phyloP scores from a whole-genome alignment of 2,113 vertebrate genomes.

The Ailuropoda melanoleuca region DNA sequence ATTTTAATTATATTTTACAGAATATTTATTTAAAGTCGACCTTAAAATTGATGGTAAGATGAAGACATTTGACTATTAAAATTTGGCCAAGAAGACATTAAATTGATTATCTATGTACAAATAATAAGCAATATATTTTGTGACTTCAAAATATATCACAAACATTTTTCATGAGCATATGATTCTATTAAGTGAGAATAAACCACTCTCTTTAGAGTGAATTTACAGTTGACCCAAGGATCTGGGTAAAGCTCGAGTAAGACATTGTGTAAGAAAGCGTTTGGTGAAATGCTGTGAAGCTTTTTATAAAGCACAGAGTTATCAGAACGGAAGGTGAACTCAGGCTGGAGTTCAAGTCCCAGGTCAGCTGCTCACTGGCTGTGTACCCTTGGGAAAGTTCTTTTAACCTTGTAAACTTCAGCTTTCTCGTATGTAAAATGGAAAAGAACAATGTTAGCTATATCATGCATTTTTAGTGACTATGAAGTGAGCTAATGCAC shows the following conservation, averaged over 20 bases:
- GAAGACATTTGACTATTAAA: background rate
- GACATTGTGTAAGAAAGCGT: background rate
- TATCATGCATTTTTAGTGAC: background rate
- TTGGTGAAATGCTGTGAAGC: background rate
- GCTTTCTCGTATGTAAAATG: background rate
- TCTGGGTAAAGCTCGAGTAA: background rate
- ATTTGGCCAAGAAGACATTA: background rate
- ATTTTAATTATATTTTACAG: background rate
- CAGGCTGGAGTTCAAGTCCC: background rate
- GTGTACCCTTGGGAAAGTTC: background rate
- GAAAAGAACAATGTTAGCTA: background rate
- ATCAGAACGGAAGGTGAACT: background rate
- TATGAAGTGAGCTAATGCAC: background rate
- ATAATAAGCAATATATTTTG: background rate
- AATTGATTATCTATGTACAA: background rate
- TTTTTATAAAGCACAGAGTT: background rate
- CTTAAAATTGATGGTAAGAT: background rate
- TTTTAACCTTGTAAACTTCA: background rate
- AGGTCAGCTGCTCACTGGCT: background rate
- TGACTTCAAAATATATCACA: background rate
- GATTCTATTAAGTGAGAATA: constrained; percentile 27
- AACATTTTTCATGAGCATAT: background rate
- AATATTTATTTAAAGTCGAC: background rate
- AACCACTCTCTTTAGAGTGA: background rate
- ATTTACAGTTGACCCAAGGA: background rate